Percentiles rank a stretch among this genome's conserved stretches.
Evolutionary conservation across 2,113 vertebrate genomes (phyloP).

Genomic region (Neogobius melanostomus): DNA sequence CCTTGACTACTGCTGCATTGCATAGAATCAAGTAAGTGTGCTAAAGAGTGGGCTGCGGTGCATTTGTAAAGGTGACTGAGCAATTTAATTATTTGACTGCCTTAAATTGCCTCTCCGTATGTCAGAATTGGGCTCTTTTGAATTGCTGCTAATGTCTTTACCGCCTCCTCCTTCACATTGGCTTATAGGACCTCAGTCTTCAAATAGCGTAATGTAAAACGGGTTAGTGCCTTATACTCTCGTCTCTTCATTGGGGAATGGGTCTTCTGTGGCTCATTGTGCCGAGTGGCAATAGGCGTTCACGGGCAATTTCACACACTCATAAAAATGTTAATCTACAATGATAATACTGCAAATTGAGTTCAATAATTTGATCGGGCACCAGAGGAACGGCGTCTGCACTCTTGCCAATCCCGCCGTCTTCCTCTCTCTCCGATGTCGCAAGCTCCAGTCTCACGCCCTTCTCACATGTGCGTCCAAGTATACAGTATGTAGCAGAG

Average conservation of each 20-base stretch:
- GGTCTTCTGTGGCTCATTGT: conserved; percentile 44
- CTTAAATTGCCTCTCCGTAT: not conserved
- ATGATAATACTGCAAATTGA: conserved; percentile 62
- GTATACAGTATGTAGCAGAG: too few relatives aligned
- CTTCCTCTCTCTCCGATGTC: conserved; percentile 18
- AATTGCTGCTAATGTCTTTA: conserved; percentile 24
- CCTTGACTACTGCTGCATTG: too few relatives aligned
- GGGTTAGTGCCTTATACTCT: conserved; percentile 25
- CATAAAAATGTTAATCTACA: conserved; percentile 69
- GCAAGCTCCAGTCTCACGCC: conserved; percentile 5
- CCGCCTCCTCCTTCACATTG: conserved; percentile 24
- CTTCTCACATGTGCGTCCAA: conserved; percentile 33
- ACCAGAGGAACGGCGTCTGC: conserved; percentile 47
- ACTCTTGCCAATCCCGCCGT: conserved; percentile 15
- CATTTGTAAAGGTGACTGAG: conserved; percentile 34
- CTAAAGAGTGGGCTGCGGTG: not conserved
- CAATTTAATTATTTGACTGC: conserved; percentile 16
- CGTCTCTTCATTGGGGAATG: conserved; percentile 22
- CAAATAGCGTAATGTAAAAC: conserved; percentile 35
- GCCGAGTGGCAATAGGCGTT: conserved; percentile 38
- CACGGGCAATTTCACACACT: conserved; percentile 65
- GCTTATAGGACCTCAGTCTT: conserved; percentile 18
- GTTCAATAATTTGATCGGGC: conserved; percentile 60
- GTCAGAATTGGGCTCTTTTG: conserved; percentile 21
- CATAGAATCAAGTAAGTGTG: too few relatives aligned